phyloP scores from a whole-genome alignment of 2,797 vertebrate species.

The Eptatretus atami region DNA sequence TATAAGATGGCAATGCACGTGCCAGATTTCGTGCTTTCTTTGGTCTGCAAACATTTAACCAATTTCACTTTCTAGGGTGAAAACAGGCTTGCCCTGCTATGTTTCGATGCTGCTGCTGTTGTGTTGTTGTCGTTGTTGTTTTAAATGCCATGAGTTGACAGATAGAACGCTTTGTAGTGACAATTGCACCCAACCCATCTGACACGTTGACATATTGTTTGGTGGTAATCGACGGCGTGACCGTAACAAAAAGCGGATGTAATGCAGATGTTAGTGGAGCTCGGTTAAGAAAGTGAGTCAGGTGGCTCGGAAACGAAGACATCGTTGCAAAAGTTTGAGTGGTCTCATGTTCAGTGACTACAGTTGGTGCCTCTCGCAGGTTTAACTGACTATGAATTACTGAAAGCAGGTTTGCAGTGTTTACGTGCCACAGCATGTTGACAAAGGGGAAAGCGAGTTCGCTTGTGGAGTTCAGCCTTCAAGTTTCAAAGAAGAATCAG shows the following conservation, averaged over 20 bases:
- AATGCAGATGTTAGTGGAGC: too few relatives aligned
- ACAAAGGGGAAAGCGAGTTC: too few relatives aligned
- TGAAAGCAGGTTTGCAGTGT: too few relatives aligned
- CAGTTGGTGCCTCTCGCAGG: too few relatives aligned
- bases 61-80: conserved; percentile 43
- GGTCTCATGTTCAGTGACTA: too few relatives aligned
- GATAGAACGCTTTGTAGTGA: conserved; percentile 25
- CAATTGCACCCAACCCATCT: background rate
- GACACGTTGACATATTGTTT: background rate
- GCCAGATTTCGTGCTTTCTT: conserved; percentile 63
- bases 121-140: conserved; percentile 17
- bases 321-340: too few relatives aligned
- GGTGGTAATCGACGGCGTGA: background rate
- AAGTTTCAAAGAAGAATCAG: too few relatives aligned
- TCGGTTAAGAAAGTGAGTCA: too few relatives aligned
- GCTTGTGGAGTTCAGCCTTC: too few relatives aligned
- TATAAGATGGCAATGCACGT: conserved; percentile 68
- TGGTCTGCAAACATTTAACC: conserved; percentile 47
- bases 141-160: conserved; percentile 20
- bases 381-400: too few relatives aligned
- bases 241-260: background rate
- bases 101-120: conserved; percentile 12
- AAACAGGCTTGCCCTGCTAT: conserved; percentile 22
- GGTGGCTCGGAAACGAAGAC: too few relatives aligned
- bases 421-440: too few relatives aligned